Evolutionary conservation across 2,888 invertebrate species (phyloP), one percentile per base, ranked within the genome.

Genomic region (Campaea margaritaria): DNA sequence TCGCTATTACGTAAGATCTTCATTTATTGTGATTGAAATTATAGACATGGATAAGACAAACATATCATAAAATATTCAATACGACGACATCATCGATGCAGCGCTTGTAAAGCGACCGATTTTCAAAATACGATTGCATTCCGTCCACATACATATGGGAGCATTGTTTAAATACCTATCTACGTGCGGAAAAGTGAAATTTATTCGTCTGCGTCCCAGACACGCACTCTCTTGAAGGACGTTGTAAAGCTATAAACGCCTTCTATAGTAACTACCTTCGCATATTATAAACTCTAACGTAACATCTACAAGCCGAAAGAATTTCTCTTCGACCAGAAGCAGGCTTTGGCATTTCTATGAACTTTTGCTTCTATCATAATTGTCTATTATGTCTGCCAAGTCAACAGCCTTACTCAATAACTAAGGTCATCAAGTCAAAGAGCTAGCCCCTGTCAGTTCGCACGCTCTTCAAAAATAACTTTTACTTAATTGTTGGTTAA

Each of bases 401-500:
- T 45, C 51, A 50, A 60, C 54, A 59, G 38, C 28, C 48, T 62
- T 62, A 64, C 49, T 62, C 58, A 65, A 65, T 64, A 65, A 69
- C 50, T 63, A 73, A 72, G 75, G 71, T 78, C 75, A 72, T 67
- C 68, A 68, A 54, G 31, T 31, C 31, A 31, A 31, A 31, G 62
- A 69, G 70, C 58, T 70, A 71, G 71, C 66, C 71, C 49, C 60
- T 48, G 47, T n/a, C 45, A 70, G 76, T 86, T 88, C 89, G 73
- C 87, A 88, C 87, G 85, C 78, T 81, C 79, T 77, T 79, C 76
- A 74, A 75, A 76, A 64, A 68, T 72, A 85, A 88, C 88, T 89
- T 89, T 90, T 89, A 89, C 67, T 87, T 87, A 89, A 89, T 88
- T 86, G 82, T 76, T 68, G 73, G 71, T 79, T 31, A 81, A 83